Percentiles rank a stretch among this genome's conserved stretches.
Evolutionary conservation across 2,797 vertebrate species (phyloP).

Genomic region (Danio tinwini): DNA sequence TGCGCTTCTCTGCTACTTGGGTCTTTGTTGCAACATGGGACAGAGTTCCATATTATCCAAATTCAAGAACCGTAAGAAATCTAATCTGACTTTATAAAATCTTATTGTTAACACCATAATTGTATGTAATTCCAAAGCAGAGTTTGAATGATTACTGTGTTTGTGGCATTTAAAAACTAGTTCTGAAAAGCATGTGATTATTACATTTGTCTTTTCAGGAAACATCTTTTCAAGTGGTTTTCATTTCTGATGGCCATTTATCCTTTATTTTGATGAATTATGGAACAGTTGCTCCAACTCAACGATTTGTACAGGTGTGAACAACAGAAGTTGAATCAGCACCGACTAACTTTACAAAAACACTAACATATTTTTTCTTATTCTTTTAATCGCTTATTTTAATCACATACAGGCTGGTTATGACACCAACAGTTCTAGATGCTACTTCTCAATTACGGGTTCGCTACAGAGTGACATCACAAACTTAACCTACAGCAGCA

Average conservation of each 20-base stretch:
- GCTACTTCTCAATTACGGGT: conserved; percentile 62
- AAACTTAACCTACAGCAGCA: conserved; percentile 59
- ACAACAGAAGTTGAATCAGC: neutral
- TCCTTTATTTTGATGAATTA: conserved; percentile 76
- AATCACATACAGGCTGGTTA: conserved; percentile 68
- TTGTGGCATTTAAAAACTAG: neutral
- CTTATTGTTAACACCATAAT: neutral
- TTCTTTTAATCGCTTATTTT: neutral
- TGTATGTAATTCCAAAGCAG: neutral
- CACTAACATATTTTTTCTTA: neutral
- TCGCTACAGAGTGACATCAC: conserved; percentile 53
- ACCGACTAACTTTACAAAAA: no score
- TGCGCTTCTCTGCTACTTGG: conserved; percentile 66
- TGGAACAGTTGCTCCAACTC: conserved; percentile 46
- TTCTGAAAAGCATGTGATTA: neutral
- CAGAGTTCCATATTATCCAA: conserved; percentile 68
- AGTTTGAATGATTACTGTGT: neutral
- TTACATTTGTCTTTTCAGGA: conserved; percentile 54
- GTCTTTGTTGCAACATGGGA: conserved; percentile 82
- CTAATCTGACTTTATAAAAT: neutral
- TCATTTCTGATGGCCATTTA: conserved; percentile 63
- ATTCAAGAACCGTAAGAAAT: conserved; percentile 62
- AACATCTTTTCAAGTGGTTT: conserved; percentile 69
- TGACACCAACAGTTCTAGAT: conserved; percentile 62
- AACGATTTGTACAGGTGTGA: conserved; percentile 52